These are phyloP conservation scores for Zoanthus gigantus DNA, from an alignment of 92 coral and sea anemone genomes.

Conservation along the genomic window DNA sequence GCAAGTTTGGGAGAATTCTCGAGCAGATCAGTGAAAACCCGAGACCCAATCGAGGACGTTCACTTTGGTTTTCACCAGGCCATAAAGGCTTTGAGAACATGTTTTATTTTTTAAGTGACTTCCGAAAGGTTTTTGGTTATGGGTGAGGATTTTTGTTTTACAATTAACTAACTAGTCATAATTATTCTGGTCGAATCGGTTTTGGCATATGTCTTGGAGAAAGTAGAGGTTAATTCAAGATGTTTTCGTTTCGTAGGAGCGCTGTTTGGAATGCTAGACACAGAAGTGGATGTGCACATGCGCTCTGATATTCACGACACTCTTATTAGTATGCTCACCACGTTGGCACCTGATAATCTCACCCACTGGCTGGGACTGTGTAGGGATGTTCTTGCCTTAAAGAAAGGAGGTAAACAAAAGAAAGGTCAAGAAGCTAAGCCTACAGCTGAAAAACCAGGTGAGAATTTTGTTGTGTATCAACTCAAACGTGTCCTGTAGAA, in stretches of 20 bases:
- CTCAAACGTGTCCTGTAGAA: not conserved
- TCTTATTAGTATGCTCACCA: conserved; percentile 95
- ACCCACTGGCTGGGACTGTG: conserved; percentile 98
- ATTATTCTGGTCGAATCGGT: not conserved
- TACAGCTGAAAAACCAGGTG: conserved; percentile 52
- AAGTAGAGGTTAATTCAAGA: not conserved
- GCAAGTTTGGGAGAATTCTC: no score
- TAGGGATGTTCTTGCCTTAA: conserved; percentile 90
- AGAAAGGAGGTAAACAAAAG: conserved; percentile 76
- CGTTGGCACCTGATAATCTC: conserved; percentile 87
- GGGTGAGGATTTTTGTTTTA: not conserved
- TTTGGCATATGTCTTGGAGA: not conserved
- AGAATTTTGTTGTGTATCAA: not conserved
- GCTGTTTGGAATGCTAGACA: conserved; percentile 93
- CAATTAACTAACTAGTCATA: not conserved
- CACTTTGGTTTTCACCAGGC: no score
- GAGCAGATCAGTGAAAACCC: no score
- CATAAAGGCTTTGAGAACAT: no score
- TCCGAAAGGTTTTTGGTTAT: no score
- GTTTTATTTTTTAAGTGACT: no score
- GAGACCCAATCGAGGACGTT: no score
- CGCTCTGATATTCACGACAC: conserved; percentile 95
- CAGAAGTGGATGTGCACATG: conserved; percentile 92
- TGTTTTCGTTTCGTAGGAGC: conserved; percentile 71
- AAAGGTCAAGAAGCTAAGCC: conserved; percentile 67